These are phyloP conservation scores for Catalaphyllia jardinei DNA, from an alignment of 64 coral and sea anemone genomes.

Conservation along the genomic window DNA sequence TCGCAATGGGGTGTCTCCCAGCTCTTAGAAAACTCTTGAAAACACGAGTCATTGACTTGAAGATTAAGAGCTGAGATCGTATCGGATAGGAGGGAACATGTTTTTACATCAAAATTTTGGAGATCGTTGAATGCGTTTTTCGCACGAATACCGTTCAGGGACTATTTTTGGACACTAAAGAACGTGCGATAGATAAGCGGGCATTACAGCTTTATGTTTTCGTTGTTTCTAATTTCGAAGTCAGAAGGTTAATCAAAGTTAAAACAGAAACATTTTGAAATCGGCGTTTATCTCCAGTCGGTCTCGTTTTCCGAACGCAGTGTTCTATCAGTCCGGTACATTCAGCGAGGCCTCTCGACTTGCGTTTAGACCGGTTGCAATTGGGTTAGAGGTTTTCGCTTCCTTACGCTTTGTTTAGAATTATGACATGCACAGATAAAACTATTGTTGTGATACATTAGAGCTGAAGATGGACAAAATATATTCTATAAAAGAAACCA, in stretches of 20 bases:
- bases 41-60: background rate
- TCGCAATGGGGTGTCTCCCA: background rate
- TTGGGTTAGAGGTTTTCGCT: too few relatives aligned
- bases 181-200: background rate
- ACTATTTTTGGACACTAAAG: background rate
- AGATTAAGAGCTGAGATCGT: background rate
- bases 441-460: too few relatives aligned
- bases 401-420: too few relatives aligned
- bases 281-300: background rate
- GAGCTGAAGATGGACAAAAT: too few relatives aligned
- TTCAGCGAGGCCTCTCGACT: too few relatives aligned
- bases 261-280: background rate
- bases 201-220: background rate
- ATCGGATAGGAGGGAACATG: background rate
- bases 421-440: too few relatives aligned
- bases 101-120: background rate
- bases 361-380: too few relatives aligned
- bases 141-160: background rate
- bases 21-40: background rate
- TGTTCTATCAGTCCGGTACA: too few relatives aligned
- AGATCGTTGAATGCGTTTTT: background rate
- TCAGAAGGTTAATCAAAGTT: too few relatives aligned
- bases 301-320: background rate
- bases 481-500: too few relatives aligned
- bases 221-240: background rate